Conservation (phyloP, 1,140 invertebrate genomes). For the Drosophila ohnishii region DNA sequence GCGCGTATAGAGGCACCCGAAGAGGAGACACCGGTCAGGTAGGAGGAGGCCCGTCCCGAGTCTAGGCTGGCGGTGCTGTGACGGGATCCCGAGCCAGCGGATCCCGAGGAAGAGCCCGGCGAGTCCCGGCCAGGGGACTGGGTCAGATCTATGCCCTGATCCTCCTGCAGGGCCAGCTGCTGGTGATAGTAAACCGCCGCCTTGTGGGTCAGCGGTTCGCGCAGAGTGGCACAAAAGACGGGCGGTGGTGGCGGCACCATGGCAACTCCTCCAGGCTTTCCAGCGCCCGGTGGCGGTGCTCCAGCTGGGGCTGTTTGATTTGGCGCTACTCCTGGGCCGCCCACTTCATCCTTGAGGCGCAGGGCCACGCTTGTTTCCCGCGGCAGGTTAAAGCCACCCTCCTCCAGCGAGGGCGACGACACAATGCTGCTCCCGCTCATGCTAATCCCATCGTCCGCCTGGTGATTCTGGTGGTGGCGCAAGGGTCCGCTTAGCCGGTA, state of each 20-base stretch:
- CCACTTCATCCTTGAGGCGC: conserved; percentile 73
- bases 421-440: conserved; percentile 83
- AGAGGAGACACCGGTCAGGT: conserved; percentile 78
- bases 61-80: conserved; percentile 96
- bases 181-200: conserved; percentile 89
- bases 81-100: conserved; percentile 89
- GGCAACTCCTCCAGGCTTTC: conserved; percentile 54
- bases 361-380: conserved; percentile 79
- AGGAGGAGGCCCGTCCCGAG: conserved; percentile 92
- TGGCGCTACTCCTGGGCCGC: conserved; percentile 26
- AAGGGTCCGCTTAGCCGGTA: conserved; percentile 68
- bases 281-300: conserved; percentile 30
- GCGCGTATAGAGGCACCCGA: conserved; percentile 82
- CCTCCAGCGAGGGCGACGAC: conserved; percentile 82
- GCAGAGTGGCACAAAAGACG: conserved; percentile 73
- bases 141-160: conserved; percentile 89
- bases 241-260: conserved; percentile 76
- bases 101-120: conserved; percentile 93
- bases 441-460: conserved; percentile 71
- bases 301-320: conserved; percentile 13
- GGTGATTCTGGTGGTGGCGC: conserved; percentile 63
- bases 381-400: conserved; percentile 81
- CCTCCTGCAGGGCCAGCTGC: conserved; percentile 88
- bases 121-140: conserved; percentile 94
- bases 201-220: conserved; percentile 87